These are phyloP conservation scores for Volucella zonaria DNA, from an alignment of 2,888 invertebrate genomes.

Conservation along the genomic window DNA sequence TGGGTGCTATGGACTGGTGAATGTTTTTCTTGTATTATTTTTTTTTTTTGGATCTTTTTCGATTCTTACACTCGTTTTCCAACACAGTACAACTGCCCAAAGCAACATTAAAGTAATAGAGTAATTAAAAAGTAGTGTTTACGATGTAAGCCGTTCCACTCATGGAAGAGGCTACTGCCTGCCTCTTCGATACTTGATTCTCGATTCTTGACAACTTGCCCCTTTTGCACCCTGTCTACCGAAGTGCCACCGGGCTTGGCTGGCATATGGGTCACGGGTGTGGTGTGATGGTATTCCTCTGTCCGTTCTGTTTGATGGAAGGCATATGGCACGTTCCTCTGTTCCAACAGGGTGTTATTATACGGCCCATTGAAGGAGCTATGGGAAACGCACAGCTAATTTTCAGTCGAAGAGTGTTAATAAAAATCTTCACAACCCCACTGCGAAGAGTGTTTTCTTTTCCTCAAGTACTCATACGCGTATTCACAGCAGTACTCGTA, in stretches of 20 bases:
- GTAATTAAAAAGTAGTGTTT: conserved; percentile 64
- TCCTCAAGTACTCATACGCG: too few relatives aligned
- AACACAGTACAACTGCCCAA: neutral
- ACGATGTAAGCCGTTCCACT: conserved; percentile 21
- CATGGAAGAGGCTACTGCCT: neutral
- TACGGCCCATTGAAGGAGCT: conserved; percentile 38
- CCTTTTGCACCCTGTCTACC: neutral
- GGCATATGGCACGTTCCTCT: conserved; percentile 58
- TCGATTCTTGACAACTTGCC: neutral
- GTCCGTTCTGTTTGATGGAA: conserved; percentile 31
- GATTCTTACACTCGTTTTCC: conserved; percentile 14
- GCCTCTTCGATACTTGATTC: neutral
- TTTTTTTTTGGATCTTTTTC: neutral
- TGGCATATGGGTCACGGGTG: conserved; percentile 50
- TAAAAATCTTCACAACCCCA: conserved; percentile 50
- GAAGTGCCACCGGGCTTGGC: neutral
- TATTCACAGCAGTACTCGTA: too few relatives aligned
- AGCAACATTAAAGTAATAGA: conserved; percentile 14
- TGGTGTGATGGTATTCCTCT: conserved; percentile 20
- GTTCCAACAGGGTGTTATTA: conserved; percentile 25
- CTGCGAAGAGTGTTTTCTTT: neutral
- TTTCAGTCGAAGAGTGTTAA: conserved; percentile 47
- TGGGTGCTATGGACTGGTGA: conserved; percentile 42
- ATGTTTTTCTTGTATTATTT: neutral
- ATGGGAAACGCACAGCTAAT: conserved; percentile 29